A percentile compares a stretch with the other conserved stretches of the same genome.
Conservation (phyloP, 2,888 invertebrate genomes). For the Melieria picta region DNA sequence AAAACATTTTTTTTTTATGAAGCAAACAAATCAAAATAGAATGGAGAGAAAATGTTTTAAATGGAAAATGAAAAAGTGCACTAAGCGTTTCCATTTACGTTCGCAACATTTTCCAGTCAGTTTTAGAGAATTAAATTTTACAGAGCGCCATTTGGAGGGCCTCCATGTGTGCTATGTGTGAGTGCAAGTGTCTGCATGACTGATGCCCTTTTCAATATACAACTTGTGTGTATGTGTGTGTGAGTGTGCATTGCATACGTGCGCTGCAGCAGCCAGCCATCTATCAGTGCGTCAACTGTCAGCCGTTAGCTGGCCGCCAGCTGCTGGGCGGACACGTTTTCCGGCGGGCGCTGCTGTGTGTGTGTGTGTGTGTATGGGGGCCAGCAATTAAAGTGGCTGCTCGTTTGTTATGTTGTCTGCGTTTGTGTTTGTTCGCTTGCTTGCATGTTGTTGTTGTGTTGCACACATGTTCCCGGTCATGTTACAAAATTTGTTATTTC, state of each 20-base stretch:
- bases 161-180: too few relatives aligned
- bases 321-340: background rate
- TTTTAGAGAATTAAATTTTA: too few relatives aligned
- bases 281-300: background rate
- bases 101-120: too few relatives aligned
- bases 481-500: conserved; percentile 13
- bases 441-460: background rate
- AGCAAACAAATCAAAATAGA: too few relatives aligned
- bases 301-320: conserved; percentile 16
- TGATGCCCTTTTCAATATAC: background rate
- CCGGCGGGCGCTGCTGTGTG: background rate
- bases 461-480: conserved; percentile 26
- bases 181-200: too few relatives aligned
- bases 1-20: too few relatives aligned
- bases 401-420: conserved; percentile 15
- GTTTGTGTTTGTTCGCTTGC: background rate
- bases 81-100: too few relatives aligned
- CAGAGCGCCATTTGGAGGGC: too few relatives aligned
- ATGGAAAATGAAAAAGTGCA: too few relatives aligned
- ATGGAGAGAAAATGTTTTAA: too few relatives aligned
- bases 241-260: background rate
- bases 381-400: background rate
- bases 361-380: background rate
- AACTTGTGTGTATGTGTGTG: background rate
- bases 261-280: conserved; percentile 9